phyloP scores from a whole-genome alignment of 2,888 invertebrate genomes.

The Euclidia mi region DNA sequence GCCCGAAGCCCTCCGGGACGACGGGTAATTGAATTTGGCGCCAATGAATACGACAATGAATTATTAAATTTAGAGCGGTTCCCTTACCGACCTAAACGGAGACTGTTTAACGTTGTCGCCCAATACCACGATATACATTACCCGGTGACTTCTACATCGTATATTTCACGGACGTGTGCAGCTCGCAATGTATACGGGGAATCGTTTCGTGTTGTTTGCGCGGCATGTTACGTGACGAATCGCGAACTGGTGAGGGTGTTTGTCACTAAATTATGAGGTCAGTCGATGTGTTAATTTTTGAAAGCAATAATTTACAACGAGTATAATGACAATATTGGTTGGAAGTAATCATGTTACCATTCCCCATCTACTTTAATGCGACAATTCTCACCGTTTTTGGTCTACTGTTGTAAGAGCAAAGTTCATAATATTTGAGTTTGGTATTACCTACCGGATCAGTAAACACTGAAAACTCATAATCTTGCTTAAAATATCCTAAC shows the following conservation, averaged over 20 bases:
- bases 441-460: no score
- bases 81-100: constrained; percentile 40
- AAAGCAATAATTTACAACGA: constrained; percentile 43
- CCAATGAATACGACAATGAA: constrained; percentile 88
- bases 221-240: constrained; percentile 53
- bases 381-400: no score
- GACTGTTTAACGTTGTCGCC: constrained; percentile 36
- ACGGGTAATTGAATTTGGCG: constrained; percentile 86
- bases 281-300: constrained; percentile 59
- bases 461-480: no score
- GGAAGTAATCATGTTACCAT: constrained; percentile 21
- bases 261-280: constrained; percentile 61
- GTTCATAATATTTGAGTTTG: no score
- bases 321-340: constrained; percentile 38
- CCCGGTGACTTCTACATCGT: constrained; percentile 20
- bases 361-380: neutral
- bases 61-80: constrained; percentile 84
- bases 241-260: constrained; percentile 50
- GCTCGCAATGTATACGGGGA: constrained; percentile 23
- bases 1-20: constrained; percentile 61
- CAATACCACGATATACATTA: constrained; percentile 48
- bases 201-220: constrained; percentile 31
- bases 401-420: no score
- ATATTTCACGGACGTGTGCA: constrained; percentile 4
- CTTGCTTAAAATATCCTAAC: no score